Conservation (phyloP, 2,113 vertebrate genomes). For the Halichoerus grypus region DNA sequence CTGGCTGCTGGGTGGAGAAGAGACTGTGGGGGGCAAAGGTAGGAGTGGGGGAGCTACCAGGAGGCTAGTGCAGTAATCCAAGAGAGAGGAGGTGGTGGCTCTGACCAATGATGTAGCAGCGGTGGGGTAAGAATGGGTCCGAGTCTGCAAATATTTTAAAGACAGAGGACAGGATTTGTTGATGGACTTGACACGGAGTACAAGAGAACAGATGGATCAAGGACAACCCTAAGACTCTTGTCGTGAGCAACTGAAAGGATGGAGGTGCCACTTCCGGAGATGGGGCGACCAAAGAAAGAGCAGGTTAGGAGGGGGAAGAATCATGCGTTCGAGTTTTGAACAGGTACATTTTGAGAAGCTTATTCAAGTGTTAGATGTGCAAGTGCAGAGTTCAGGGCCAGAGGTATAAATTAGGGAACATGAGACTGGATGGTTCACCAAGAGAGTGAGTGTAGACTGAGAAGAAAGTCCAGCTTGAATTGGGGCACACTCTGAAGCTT, state of each 20-base stretch:
- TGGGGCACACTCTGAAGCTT: neutral
- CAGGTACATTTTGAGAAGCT: neutral
- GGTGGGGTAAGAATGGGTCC: neutral
- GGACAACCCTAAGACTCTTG: neutral
- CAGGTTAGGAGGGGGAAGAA: neutral
- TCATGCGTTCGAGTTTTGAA: neutral
- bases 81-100: neutral
- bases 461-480: neutral
- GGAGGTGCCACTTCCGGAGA: neutral
- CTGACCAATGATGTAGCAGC: neutral
- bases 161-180: neutral
- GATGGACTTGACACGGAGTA: neutral
- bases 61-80: neutral
- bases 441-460: neutral
- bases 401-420: neutral
- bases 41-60: neutral
- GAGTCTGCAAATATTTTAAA: constrained; percentile 7
- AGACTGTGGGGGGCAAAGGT: neutral
- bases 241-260: neutral
- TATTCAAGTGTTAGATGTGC: neutral
- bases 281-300: neutral
- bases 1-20: neutral
- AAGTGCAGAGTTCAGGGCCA: constrained; percentile 17
- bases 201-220: constrained; percentile 33
- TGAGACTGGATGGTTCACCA: neutral